Conservation (phyloP, 2,888 invertebrate species). For the Notodonta dromedarius region DNA sequence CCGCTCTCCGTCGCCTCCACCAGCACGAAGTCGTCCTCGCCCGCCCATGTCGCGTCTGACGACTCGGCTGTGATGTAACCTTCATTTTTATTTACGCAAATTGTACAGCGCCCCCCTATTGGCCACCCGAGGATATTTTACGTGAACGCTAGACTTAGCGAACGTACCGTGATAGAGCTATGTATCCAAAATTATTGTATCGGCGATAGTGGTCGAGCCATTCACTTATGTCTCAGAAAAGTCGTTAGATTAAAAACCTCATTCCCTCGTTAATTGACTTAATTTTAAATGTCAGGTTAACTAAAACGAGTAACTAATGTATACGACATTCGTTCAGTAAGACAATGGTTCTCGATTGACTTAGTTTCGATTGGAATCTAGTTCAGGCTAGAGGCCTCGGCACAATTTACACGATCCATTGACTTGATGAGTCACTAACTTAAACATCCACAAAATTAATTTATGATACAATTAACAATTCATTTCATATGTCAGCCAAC, state of each 20-base stretch:
- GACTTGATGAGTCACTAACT: constrained; percentile 8
- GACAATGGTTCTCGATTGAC: background rate
- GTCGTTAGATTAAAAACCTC: too few species aligned
- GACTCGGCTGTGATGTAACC: constrained; percentile 62
- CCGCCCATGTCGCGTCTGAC: constrained; percentile 84
- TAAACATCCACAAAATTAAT: background rate
- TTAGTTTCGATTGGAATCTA: constrained; percentile 22
- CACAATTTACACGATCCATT: constrained; percentile 27
- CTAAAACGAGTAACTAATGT: background rate
- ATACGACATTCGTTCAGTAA: background rate
- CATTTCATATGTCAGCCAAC: too few species aligned
- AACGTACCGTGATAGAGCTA: too few species aligned
- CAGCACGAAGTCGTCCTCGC: constrained; percentile 93
- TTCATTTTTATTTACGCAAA: background rate
- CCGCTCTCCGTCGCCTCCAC: constrained; percentile 89
- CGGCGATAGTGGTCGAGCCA: background rate
- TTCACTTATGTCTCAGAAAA: background rate
- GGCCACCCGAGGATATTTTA: too few species aligned
- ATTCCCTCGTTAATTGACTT: background rate
- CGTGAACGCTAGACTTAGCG: too few species aligned
- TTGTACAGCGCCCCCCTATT: too few species aligned
- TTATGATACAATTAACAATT: background rate
- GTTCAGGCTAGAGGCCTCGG: constrained; percentile 27
- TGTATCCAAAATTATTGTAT: too few species aligned
- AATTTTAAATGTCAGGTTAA: background rate